A percentile compares a stretch with the other conserved stretches of the same genome.
Evolutionary conservation across 1,140 invertebrate species (phyloP).

Genomic region (Gryllus bimaculatus): DNA sequence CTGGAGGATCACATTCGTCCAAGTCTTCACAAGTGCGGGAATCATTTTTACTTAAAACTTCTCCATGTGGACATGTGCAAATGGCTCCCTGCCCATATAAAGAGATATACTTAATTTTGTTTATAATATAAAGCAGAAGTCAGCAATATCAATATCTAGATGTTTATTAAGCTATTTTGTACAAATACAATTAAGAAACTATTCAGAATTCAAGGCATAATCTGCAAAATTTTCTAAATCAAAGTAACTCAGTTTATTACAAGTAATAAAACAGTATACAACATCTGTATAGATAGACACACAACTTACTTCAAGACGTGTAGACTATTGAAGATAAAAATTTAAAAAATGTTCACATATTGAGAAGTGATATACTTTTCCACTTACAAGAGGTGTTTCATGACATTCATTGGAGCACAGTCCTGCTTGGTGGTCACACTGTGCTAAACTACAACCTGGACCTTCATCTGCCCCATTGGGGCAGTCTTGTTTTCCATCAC

Average conservation of each 20-base stretch:
- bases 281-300: no score
- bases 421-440: slow-evolving; percentile 53
- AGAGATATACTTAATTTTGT: neutral
- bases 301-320: no score
- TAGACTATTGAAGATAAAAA: no score
- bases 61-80: slow-evolving; percentile 80
- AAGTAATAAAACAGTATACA: neutral
- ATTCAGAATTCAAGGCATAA: neutral
- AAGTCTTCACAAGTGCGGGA: slow-evolving; percentile 66
- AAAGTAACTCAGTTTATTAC: neutral
- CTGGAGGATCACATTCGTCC: slow-evolving; percentile 83
- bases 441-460: slow-evolving; percentile 64
- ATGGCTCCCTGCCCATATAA: slow-evolving; percentile 50
- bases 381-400: slow-evolving; percentile 70
- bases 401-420: slow-evolving; percentile 81
- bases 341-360: no score
- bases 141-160: neutral
- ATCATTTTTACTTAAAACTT: slow-evolving; percentile 51
- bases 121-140: neutral
- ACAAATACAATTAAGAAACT: neutral
- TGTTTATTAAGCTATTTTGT: neutral
- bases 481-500: slow-evolving; percentile 77
- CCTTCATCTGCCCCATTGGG: slow-evolving; percentile 90
- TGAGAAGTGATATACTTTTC: no score
- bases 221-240: neutral